Evolutionary conservation across 64 coral and sea anemone genomes (phyloP), one percentile per base, ranked within the genome.

Genomic region (Montipora foliosa): DNA sequence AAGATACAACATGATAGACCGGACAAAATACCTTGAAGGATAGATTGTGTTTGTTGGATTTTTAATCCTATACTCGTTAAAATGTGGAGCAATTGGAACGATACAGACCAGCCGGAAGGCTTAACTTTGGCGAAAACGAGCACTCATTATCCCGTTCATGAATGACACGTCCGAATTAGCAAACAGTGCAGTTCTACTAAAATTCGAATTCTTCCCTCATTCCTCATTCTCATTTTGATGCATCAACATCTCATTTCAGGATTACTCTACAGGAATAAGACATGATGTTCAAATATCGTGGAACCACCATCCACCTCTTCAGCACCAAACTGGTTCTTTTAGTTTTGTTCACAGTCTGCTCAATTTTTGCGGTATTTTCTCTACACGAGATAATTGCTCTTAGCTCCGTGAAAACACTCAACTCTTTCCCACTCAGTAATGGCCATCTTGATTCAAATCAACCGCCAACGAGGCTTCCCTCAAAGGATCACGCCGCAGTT

Each of bases 241-340:
- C 53, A 57, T 8, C 53, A 57, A 57, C 53, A 57, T 11, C 11
- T 57, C 11, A 6, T 57, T 57, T 11, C 6, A 57, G 11, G 11
- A 57, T 8, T 11, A 11, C 11, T 57, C 11, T 3, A 57, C 70
- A 86, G 62, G 14, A 19, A 17, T 22, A 15, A 71, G 44, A 29
- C 62, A 86, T 86, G 82, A 86, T 86, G 21, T 86, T 86, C 82
- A 86, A 86, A 71, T 86, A 86, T 24, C 44, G 82, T 47, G 82
- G 82, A 45, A 86, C 82, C 17, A 86, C 82, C 8, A 86, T 86
- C 12, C 82, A 64, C 67, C 60, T 86, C 14, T 86, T 86, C 10
- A 86, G 82, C 45, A 86, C 60, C 67, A 86, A 86, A 50, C 82
- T 86, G 60, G 70, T 86, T 86, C 70, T 86, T 86, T 86, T 86